A percentile compares a stretch with the other conserved stretches of the same genome.
These are phyloP conservation scores for Smutsia gigantea DNA, from an alignment of 2,797 vertebrate genomes.

Conservation along the genomic window DNA sequence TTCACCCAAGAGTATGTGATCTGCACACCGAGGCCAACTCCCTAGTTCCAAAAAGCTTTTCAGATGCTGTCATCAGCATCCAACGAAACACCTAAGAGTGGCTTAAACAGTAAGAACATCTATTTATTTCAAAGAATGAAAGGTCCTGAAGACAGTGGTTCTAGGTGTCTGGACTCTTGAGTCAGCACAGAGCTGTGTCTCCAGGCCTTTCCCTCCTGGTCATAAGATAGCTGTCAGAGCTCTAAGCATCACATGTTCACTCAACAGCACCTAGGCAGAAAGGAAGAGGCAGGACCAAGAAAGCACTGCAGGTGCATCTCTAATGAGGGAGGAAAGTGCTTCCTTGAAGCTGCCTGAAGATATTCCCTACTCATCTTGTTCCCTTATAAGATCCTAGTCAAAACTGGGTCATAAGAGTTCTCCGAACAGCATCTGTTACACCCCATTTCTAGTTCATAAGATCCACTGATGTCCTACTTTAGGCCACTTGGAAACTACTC, in stretches of 20 bases:
- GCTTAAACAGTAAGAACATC: conserved; percentile 6
- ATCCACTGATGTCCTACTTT: neutral
- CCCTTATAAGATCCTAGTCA: neutral
- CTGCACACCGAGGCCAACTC: neutral
- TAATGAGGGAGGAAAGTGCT: neutral
- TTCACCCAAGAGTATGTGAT: neutral
- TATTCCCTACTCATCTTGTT: neutral
- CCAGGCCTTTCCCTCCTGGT: neutral
- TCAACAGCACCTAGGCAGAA: neutral
- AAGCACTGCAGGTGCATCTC: neutral
- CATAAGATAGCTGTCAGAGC: neutral
- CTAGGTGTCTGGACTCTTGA: neutral
- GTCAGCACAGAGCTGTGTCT: neutral
- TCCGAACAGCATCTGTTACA: neutral
- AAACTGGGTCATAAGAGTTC: neutral
- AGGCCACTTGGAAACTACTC: neutral
- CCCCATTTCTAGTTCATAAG: neutral
- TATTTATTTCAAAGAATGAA: conserved; percentile 39
- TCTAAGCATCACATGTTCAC: neutral
- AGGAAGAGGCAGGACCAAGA: neutral
- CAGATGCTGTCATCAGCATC: neutral
- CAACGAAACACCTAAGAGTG: neutral
- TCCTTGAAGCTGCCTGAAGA: neutral
- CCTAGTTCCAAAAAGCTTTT: neutral
- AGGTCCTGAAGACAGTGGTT: neutral